Evolutionary conservation across 2,797 vertebrate species (phyloP).

Genomic region (Propithecus deckenii): DNA sequence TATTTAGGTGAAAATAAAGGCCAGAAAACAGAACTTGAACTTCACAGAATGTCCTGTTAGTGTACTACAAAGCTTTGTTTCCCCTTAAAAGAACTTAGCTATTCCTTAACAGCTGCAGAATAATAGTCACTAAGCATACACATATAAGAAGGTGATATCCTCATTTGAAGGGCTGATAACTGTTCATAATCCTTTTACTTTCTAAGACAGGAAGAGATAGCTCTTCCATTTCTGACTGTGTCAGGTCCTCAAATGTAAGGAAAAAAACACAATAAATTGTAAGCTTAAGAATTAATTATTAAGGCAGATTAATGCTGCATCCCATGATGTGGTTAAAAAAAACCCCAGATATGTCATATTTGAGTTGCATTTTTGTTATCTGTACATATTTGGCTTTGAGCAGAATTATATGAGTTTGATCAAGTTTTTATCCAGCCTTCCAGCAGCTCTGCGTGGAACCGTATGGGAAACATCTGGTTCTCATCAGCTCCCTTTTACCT

Average conservation of each 20-base stretch:
- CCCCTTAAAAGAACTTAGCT: neutral
- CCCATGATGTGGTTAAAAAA: constrained; percentile 50
- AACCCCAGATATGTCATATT: constrained; percentile 53
- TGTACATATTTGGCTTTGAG: constrained; percentile 64
- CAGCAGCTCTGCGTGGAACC: neutral
- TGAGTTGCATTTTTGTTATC: constrained; percentile 62
- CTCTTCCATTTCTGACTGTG: neutral
- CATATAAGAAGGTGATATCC: neutral
- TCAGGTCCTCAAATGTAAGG: neutral
- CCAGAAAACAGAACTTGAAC: neutral
- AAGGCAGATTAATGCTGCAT: constrained; percentile 51
- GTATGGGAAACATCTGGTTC: constrained; percentile 73
- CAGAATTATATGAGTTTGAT: constrained; percentile 60
- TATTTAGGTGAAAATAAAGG: neutral
- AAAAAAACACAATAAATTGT: neutral
- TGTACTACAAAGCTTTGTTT: constrained; percentile 3
- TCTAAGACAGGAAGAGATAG: neutral
- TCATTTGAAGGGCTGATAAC: neutral
- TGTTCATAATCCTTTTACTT: constrained; percentile 23
- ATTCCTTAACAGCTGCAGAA: neutral
- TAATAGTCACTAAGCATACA: neutral
- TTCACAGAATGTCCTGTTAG: neutral
- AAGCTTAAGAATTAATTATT: constrained; percentile 17
- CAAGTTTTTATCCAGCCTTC: constrained; percentile 63
- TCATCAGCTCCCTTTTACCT: constrained; percentile 65